Evolutionary conservation across 2,888 invertebrate species (phyloP), one percentile per base, ranked within the genome.

Genomic region (Prenolepis imparis): DNA sequence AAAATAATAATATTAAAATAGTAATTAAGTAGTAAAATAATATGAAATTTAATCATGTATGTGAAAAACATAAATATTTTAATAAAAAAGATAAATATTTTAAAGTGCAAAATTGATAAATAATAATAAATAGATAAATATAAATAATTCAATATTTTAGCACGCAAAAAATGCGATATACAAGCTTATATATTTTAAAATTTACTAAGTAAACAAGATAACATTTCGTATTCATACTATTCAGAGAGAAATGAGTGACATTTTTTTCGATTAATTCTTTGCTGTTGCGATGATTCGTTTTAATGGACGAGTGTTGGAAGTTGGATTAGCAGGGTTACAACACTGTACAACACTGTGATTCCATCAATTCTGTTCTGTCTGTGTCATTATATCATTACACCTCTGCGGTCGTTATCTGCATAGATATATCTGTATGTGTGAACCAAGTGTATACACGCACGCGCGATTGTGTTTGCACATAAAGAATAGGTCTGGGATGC

Each of bases 371-470:
- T 89, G 90, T 90, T 91, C 92, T 90, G 93, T 91, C 93, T 86
- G 90, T 91, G 93, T 92, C 93, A 93, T 94, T 93, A 93, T 92
- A 91, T 92, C 91, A 93, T 94, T 93, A 93, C 92, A 92, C 88
- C 90, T 91, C 91, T 90, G 83, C 85, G 86, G 83, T 84, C 84
- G 85, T 88, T 84, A 86, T 86, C 70, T 88, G 81, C 86, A 82
- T 68, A 67, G 84, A 87, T 86, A 87, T 86, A 84, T 90, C 85
- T 87, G 85, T 87, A 88, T 84, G 68, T 52, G 74, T 52, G 44
- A n/a, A 6, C 59, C 15, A 61, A 15, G 18, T 39, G 24, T 48
- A n/a, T 39, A 55, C 8, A 24, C 15, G 41, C 41, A 55, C 28
- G 52, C 28, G 52, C n/a, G 41, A 28, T 28, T 52, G 67, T 41